Percentiles rank a stretch among this genome's conserved stretches.
Conservation (phyloP, 2,797 vertebrate genomes). For the Adelosebastes latens region DNA sequence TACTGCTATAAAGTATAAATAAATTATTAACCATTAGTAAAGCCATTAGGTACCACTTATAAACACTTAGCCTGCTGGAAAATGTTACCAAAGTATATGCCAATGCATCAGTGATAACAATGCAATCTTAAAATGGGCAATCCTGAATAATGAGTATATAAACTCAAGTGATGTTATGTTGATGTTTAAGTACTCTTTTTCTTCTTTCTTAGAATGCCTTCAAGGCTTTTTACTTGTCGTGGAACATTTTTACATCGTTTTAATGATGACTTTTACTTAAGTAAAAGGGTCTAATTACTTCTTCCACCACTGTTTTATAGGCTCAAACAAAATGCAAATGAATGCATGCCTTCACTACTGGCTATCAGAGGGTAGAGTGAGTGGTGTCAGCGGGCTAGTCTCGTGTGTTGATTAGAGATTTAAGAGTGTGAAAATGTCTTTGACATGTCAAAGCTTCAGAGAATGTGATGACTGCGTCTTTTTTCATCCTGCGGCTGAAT, state of each 20-base stretch:
- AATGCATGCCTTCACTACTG: not conserved
- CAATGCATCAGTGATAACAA: not conserved
- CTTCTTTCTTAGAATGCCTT: not conserved
- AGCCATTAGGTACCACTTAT: not conserved
- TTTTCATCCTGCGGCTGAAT: slow-evolving; percentile 50
- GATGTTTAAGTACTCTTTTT: not conserved
- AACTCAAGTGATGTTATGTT: not conserved
- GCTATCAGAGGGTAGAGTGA: slow-evolving; percentile 2
- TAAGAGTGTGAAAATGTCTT: slow-evolving; percentile 48
- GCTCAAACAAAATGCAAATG: not conserved
- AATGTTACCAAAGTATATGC: not conserved
- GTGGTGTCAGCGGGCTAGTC: slow-evolving; percentile 16
- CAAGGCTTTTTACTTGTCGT: not conserved
- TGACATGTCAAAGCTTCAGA: slow-evolving; percentile 31
- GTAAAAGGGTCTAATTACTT: not conserved
- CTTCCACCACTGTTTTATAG: not conserved
- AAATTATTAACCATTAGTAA: not conserved
- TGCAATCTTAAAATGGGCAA: not conserved
- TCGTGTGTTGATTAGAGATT: slow-evolving; percentile 22
- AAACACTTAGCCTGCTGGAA: not conserved
- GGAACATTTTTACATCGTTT: not conserved
- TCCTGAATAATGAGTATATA: not conserved
- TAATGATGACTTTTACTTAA: not conserved
- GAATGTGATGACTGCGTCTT: slow-evolving; percentile 66
- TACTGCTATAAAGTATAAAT: not conserved